Evolutionary conservation across 2,888 invertebrate genomes (phyloP).

Genomic region (Synanthedon tipuliformis): DNA sequence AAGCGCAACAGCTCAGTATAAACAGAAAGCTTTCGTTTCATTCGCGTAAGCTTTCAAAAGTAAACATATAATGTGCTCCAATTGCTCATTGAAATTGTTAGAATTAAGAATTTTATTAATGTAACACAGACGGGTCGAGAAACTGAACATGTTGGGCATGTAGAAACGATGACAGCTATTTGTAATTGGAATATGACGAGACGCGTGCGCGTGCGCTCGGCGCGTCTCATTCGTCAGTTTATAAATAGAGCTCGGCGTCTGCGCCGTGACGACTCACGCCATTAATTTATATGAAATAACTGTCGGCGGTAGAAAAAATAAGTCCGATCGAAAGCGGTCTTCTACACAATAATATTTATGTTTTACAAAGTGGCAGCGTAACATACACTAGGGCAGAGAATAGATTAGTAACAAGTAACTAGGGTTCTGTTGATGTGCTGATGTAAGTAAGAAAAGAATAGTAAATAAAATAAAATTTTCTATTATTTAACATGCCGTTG

Average conservation of each 20-base stretch:
- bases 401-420: constrained; percentile 1
- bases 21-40: background rate
- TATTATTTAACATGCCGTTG: too few relatives aligned
- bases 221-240: constrained; percentile 69
- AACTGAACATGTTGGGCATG: constrained; percentile 41
- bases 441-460: constrained; percentile 34
- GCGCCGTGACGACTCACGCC: constrained; percentile 68
- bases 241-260: constrained; percentile 68
- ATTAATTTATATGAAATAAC: constrained; percentile 71
- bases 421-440: constrained; percentile 37
- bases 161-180: constrained; percentile 63
- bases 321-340: constrained; percentile 63
- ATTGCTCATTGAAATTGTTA: background rate
- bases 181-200: constrained; percentile 70
- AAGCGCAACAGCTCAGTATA: constrained; percentile 7
- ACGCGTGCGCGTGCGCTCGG: constrained; percentile 62
- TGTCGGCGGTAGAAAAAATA: constrained; percentile 69
- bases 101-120: constrained; percentile 10
- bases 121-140: constrained; percentile 28
- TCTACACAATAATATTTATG: constrained; percentile 66
- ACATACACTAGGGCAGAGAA: too few relatives aligned
- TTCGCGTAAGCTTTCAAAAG: background rate
- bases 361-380: constrained; percentile 51
- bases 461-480: too few relatives aligned
- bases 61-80: background rate